Conservation (phyloP, 35 echinoderm and acorn worm genomes). For the Stichopus chloronotus region DNA sequence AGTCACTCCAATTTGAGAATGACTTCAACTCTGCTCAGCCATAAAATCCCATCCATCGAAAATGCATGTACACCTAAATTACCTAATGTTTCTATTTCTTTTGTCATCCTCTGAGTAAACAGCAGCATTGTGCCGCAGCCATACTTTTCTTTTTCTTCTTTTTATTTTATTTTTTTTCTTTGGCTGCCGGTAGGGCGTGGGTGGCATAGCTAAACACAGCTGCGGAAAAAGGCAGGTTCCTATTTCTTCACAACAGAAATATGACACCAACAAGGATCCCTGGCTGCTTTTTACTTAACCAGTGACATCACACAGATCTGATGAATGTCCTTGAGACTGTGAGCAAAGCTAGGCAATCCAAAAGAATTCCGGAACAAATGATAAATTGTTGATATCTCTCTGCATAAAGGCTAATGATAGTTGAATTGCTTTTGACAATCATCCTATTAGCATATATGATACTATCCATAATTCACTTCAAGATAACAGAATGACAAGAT, state of each 20-base stretch:
- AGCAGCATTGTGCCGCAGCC: background rate
- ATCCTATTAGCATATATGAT: too few species aligned
- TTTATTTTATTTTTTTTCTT: background rate
- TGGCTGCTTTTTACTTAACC: background rate
- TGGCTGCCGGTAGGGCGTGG: background rate
- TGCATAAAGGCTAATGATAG: too few species aligned
- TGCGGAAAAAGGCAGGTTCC: background rate
- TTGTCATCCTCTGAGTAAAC: background rate
- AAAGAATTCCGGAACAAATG: too few species aligned
- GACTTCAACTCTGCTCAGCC: background rate
- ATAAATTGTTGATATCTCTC: too few species aligned
- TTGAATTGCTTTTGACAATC: too few species aligned
- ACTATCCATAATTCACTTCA: too few species aligned
- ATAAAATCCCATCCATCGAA: background rate
- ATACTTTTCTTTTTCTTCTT: too few species aligned
- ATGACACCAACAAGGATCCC: background rate
- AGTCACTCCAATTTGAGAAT: background rate
- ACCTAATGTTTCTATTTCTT: background rate
- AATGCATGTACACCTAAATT: background rate
- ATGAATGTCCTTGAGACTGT: background rate
- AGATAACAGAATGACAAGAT: too few species aligned
- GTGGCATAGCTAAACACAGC: conserved; percentile 12
- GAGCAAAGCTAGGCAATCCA: too few species aligned
- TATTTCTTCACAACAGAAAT: conserved; percentile 16
- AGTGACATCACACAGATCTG: background rate